A percentile compares a stretch with the other conserved stretches of the same genome.
Conservation (phyloP, 2,888 invertebrate species). For the Thecocarcelia acutangulata region DNA sequence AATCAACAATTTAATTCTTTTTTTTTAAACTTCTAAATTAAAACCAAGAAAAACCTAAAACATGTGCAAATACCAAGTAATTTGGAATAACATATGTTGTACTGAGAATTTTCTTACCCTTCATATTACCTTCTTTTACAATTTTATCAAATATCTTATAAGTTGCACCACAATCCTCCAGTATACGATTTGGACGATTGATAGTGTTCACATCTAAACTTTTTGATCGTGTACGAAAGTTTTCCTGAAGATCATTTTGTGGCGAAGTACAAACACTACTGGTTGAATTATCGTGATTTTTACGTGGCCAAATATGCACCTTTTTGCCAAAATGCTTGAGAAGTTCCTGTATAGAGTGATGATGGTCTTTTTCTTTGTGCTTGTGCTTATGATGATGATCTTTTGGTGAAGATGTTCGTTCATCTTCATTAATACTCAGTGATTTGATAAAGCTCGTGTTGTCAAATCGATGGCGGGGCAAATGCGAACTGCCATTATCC, state of each 20-base stretch:
- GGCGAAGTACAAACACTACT: constrained; percentile 82
- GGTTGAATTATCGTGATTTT: constrained; percentile 82
- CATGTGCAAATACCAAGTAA: constrained; percentile 70
- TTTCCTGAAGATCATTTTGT: constrained; percentile 83
- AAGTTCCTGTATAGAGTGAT: constrained; percentile 89
- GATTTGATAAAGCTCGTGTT: constrained; percentile 79
- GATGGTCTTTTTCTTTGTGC: constrained; percentile 76
- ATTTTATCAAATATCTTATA: constrained; percentile 91
- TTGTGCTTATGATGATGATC: constrained; percentile 67
- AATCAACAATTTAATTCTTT: constrained; percentile 68
- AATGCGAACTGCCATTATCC: constrained; percentile 58
- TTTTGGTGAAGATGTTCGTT: constrained; percentile 70
- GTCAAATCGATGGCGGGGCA: constrained; percentile 77
- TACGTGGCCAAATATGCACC: constrained; percentile 88
- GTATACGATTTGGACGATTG: constrained; percentile 81
- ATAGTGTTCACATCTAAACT: constrained; percentile 86
- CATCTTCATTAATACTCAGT: constrained; percentile 76
- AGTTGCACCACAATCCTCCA: constrained; percentile 90
- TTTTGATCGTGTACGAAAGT: constrained; percentile 89
- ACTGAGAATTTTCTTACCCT: constrained; percentile 52
- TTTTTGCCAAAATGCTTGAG: constrained; percentile 89
- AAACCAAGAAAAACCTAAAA: not conserved
- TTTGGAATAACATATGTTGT: not conserved
- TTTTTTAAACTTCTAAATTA: not conserved
- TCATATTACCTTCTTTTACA: constrained; percentile 86